Evolutionary conservation across 92 coral and sea anemone species (phyloP).

Genomic region (Phymanthus crucifer): DNA sequence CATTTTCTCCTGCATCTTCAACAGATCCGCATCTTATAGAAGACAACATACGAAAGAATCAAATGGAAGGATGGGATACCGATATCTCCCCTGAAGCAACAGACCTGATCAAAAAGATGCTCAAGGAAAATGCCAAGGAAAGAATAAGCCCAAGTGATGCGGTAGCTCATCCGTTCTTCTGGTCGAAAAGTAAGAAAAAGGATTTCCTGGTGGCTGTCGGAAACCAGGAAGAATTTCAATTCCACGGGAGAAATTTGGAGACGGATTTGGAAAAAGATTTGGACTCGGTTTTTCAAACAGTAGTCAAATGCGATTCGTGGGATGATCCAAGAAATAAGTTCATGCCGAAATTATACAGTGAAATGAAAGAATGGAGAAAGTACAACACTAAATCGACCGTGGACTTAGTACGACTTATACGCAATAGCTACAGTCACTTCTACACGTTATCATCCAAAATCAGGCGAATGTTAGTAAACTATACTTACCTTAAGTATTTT

Average conservation of each 20-base stretch:
- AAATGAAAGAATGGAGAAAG: slow-evolving; percentile 11
- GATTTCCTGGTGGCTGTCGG: slow-evolving; percentile 52
- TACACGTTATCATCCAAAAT: neutral
- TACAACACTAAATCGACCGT: slow-evolving; percentile 30
- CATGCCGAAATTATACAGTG: slow-evolving; percentile 15
- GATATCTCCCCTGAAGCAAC: slow-evolving; percentile 24
- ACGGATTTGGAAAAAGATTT: neutral
- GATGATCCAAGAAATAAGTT: neutral
- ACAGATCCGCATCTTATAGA: slow-evolving; percentile 2
- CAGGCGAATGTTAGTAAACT: slow-evolving; percentile 5
- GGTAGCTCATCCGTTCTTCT: slow-evolving; percentile 36
- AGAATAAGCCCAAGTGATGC: slow-evolving; percentile 9
- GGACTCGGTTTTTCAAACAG: neutral
- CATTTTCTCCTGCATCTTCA: slow-evolving; percentile 18
- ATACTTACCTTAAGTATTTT: slow-evolving; percentile 21
- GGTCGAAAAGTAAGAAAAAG: slow-evolving; percentile 44
- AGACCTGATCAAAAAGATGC: slow-evolving; percentile 25
- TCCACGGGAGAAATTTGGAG: neutral
- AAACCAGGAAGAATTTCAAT: slow-evolving; percentile 50
- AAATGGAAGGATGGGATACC: neutral
- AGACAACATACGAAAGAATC: slow-evolving; percentile 1
- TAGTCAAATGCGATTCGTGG: neutral
- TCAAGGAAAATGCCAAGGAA: neutral
- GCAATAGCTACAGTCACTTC: slow-evolving; percentile 41
- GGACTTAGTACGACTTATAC: slow-evolving; percentile 42